Base-by-base conservation (phyloP, 1,140 invertebrate genomes). In the Magallana angulata region DNA sequence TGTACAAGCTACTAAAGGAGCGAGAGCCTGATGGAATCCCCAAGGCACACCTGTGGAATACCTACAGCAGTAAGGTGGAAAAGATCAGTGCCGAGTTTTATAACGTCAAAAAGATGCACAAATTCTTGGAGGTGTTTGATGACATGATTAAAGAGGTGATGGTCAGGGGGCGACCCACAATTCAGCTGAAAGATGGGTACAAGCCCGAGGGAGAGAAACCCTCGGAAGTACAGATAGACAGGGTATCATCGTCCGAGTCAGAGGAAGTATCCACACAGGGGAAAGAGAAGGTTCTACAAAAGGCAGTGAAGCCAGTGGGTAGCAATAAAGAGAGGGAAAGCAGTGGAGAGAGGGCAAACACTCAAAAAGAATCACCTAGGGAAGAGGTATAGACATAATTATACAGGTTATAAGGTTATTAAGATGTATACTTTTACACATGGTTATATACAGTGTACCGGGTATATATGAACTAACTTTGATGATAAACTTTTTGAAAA, bases 31-130 rank as follows among this genome's bases (percentile, higher is more conserved):
- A 86, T 56, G 88, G 88, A 2, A 84, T 89, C 18, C 62, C 85
- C 8, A 89, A 89, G 58, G 18, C 81, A 11, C 58, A 89, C 30
- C 24, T 89, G 5, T 89, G 88, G 88, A 87, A 87, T 58, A 24
- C 18, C 11, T 58, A 71, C 9, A 57, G 14, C 48, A 87, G 82
- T 9, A 58, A 71, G 7, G 62, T 57, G 4, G 36, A 71, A 56
- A 59, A 60, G 24, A 56, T 87, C 16, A 64, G 30, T 68, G 86
- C 86, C 5, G 58, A 64, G 12, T 87, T 76, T 80, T 87, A 84
- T 76, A 82, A 82, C 1, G 60, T 82, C 7, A 18, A 36, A n/a
- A 87, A 87, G 60, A 87, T 87, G 86, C 82, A 87, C 57, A 68
- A 58, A 12, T 57, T 87, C 18, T 57, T 87, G 82, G 86, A 30